Evolutionary conservation across 2,113 vertebrate species (phyloP), one percentile per base, ranked within the genome.

Genomic region (Phaetusa simplex): DNA sequence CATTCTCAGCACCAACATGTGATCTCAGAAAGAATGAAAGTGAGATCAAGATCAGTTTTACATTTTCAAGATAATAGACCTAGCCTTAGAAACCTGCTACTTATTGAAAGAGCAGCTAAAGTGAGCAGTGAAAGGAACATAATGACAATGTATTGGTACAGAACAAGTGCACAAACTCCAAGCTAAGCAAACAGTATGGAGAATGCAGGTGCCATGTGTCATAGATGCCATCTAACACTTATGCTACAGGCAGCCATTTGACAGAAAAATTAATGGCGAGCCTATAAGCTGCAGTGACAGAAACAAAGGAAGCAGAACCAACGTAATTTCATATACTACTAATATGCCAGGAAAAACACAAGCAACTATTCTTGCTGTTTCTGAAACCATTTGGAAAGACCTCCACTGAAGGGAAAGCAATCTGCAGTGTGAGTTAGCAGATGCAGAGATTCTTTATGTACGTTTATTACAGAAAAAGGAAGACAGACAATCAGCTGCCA

Each of bases 191-290:
- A 79, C 42, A 76, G 36, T 21, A 86, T 22, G 27, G 47, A 79
- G 74, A 53, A 38, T 42, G 45, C 62, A 92, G 66, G 61, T 92
- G 62, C 53, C 66, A 34, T 62, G 27, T 56, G 43, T 8, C 76
- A 58, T 36, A 65, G 78, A 49, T 93, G 78, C 66, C 70, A 86
- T 73, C 56, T 85, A 86, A 86, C 88, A 69, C 71, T 86, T 82
- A 67, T 77, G 90, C 71, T 88, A 38, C 50, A 86, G 45, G 56
- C 26, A 82, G 53, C 29, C 82, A 69, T 61, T 43, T 79, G 81
- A 96, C 77, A 91, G 86, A 81, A 94, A 91, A 94, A 95, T 65
- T 59, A 97, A 94, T 85, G 62, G 66, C 26, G 27, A 69, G n/a
- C 26, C 42, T 83, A 82, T 65, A 90, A 77, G 18, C 36, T 83